Percentiles rank a stretch among this genome's conserved stretches.
These are phyloP conservation scores for Lepilemur septentrionalis DNA, from an alignment of 2,797 vertebrate genomes.

Conservation along the genomic window DNA sequence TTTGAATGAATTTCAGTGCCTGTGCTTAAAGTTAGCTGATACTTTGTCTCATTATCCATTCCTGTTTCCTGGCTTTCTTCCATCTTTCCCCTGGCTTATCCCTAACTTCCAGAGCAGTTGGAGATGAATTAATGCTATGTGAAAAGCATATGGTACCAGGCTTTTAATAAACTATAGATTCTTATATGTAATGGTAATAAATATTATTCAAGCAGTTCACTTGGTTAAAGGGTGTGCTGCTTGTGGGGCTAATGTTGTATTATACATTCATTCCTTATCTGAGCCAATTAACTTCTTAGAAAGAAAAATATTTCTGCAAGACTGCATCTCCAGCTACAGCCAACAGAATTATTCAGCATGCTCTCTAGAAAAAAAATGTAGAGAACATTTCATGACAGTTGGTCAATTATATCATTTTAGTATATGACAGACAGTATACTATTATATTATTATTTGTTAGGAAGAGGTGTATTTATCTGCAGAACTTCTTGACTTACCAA, in stretches of 20 bases:
- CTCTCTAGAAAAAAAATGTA: slow-evolving; percentile 32
- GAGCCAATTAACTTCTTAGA: slow-evolving; percentile 28
- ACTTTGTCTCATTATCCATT: not conserved
- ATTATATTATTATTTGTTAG: slow-evolving; percentile 50
- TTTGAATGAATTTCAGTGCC: slow-evolving; percentile 40
- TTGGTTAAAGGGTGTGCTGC: not conserved
- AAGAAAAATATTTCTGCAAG: slow-evolving; percentile 17
- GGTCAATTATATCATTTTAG: slow-evolving; percentile 62
- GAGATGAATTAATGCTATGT: not conserved
- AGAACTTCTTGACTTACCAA: not conserved
- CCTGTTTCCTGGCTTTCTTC: not conserved
- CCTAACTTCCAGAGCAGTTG: not conserved
- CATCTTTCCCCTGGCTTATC: not conserved
- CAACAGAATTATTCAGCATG: slow-evolving; percentile 46
- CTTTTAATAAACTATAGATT: not conserved
- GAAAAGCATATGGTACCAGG: not conserved
- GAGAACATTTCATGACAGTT: slow-evolving; percentile 50
- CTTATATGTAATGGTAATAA: not conserved
- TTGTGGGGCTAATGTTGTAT: not conserved
- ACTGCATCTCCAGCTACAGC: not conserved
- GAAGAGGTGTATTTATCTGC: slow-evolving; percentile 12
- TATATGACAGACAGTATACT: slow-evolving; percentile 39
- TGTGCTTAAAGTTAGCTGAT: not conserved
- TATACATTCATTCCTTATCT: slow-evolving; percentile 27
- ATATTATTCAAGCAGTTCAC: slow-evolving; percentile 14